Evolutionary conservation across 2,113 vertebrate genomes (phyloP), one percentile per base, ranked within the genome.

Genomic region (Ptilonorhynchus violaceus): DNA sequence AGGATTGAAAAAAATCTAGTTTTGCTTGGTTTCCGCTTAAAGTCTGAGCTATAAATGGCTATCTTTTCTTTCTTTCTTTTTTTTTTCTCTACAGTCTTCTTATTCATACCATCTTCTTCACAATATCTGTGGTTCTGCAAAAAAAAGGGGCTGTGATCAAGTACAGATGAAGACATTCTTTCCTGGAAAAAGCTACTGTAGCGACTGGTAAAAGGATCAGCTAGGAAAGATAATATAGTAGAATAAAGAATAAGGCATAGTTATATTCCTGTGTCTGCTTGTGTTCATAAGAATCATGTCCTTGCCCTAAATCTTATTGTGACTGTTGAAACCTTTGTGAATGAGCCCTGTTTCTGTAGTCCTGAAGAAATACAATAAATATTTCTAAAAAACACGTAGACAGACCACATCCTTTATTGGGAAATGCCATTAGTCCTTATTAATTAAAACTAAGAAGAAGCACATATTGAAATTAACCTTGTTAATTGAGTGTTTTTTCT

Each of bases 401-500:
- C 7, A 39, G 35, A 70, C 13, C 15, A 12, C 13, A 41, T 55
- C 22, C 4, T 37, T 70, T 81, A 10, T 30, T 80, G 17, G 27
- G 6, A 84, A 14, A 81, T 10, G 6, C 1, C 18, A 63, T 47
- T 80, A 72, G 10, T 39, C 14, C 7, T 77, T 35, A 49, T 72
- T 60, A 37, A 59, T 16, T 63, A 63, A 84, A 93, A 67, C 28
- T 87, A 78, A 72, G n/a, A 35, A 19, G 10, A 73, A 76, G 19
- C 1, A 16, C 2, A 25, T 30, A 58, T 85, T 67, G 2, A 68
- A 50, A 82, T 75, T 31, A 79, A 22, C 3, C 7, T 3, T 63
- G 3, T 28, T 74, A 75, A 60, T n/a, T 2, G 4, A 41, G 2
- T 2, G 0, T 0, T 31, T 63, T 80, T 79, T 25, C 33, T 81